Conservation (phyloP, 2,888 invertebrate species). For the Aleiodes leptofemur region DNA sequence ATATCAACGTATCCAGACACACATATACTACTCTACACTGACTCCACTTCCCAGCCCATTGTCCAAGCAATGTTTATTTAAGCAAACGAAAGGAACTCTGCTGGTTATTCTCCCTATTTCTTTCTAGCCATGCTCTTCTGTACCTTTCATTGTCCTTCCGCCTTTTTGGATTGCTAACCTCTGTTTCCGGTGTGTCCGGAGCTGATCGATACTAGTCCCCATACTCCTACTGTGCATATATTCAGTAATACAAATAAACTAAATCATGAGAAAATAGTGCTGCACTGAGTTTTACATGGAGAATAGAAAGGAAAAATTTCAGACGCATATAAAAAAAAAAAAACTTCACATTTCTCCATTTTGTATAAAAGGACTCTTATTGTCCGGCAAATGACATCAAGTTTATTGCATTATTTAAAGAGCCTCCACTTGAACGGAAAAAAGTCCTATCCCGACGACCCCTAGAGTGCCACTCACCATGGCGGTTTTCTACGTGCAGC, state of each 20-base stretch:
- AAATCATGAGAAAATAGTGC: not conserved
- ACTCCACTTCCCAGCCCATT: conserved; percentile 55
- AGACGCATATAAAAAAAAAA: not conserved
- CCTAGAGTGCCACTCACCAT: conserved; percentile 52
- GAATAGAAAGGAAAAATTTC: not conserved
- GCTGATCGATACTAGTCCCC: conserved; percentile 59
- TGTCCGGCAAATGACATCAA: conserved; percentile 73
- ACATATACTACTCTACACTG: not conserved
- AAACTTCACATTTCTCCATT: conserved; percentile 15
- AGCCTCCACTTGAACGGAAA: conserved; percentile 63
- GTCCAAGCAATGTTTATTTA: conserved; percentile 72
- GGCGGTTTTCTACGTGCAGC: conserved; percentile 55
- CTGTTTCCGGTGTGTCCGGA: conserved; percentile 53
- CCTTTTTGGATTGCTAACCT: conserved; percentile 57
- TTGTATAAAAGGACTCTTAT: conserved; percentile 55
- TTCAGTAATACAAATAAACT: conserved; percentile 21
- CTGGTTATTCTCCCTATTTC: conserved; percentile 40
- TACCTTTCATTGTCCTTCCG: conserved; percentile 52
- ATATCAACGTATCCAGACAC: conserved; percentile 44
- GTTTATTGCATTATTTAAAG: conserved; percentile 74
- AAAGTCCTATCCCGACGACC: conserved; percentile 56
- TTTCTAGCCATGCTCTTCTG: conserved; percentile 39
- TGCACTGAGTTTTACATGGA: not conserved
- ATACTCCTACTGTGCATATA: conserved; percentile 20
- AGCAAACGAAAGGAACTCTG: conserved; percentile 70